Percentiles rank a stretch among this genome's conserved stretches.
phyloP scores from a whole-genome alignment of 2,113 vertebrate species.

The Benitochromis conjunctus region DNA sequence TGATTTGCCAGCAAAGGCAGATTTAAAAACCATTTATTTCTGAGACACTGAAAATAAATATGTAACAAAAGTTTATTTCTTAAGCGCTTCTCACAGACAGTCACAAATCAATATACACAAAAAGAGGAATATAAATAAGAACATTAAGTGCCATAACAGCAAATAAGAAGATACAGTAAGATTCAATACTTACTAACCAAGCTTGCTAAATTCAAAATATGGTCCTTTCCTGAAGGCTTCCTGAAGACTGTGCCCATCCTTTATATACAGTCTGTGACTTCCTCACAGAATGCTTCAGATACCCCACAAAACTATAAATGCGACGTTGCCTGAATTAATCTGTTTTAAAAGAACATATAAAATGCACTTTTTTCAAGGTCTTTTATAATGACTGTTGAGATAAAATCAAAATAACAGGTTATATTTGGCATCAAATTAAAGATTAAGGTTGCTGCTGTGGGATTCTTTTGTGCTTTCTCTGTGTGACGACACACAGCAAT shows the following conservation, averaged over 20 bases:
- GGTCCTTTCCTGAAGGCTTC: neutral
- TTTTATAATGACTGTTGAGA: neutral
- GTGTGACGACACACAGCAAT: conserved; percentile 39
- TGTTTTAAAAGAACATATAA: neutral
- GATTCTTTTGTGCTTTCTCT: conserved; percentile 29
- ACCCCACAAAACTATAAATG: neutral
- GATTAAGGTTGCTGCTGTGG: conserved; percentile 1
- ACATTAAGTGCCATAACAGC: neutral
- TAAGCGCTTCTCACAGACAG: too few relatives aligned
- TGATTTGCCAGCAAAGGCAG: neutral
- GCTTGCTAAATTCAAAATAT: neutral
- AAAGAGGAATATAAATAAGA: neutral
- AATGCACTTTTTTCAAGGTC: neutral
- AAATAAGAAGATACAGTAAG: neutral
- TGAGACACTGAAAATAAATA: neutral
- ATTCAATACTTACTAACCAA: neutral
- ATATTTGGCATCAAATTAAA: neutral
- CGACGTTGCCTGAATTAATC: neutral
- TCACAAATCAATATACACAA: neutral
- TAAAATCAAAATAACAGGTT: neutral
- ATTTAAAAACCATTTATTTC: neutral
- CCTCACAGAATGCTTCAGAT: neutral
- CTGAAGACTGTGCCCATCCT: neutral
- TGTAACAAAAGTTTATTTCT: too few relatives aligned
- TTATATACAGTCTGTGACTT: neutral